A percentile compares a stretch with the other conserved stretches of the same genome.
phyloP scores from a whole-genome alignment of 2,888 invertebrate species.

The Lissonota sp. region DNA sequence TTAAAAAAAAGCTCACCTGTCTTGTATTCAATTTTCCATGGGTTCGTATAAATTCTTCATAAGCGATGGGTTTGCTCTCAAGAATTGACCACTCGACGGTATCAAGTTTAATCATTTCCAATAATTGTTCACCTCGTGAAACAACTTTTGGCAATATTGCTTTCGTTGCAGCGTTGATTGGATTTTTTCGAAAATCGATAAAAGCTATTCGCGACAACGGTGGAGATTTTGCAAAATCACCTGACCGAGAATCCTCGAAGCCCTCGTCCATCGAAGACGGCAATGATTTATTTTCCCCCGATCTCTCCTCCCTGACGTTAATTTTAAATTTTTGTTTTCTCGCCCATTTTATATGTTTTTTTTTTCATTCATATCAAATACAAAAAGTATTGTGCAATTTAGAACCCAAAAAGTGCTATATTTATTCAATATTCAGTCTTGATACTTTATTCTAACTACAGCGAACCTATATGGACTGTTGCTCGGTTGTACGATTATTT shows the following conservation, averaged over 20 bases:
- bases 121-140: conserved; percentile 79
- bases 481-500: conserved; percentile 69
- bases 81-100: conserved; percentile 87
- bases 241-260: conserved; percentile 85
- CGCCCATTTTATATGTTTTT: neutral
- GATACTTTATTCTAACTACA: conserved; percentile 72
- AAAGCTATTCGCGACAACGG: conserved; percentile 74
- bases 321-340: conserved; percentile 1
- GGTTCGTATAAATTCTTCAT: conserved; percentile 89
- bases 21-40: conserved; percentile 88
- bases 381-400: too few relatives aligned
- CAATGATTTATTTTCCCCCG: conserved; percentile 77
- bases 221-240: conserved; percentile 80
- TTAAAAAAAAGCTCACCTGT: conserved; percentile 84
- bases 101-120: conserved; percentile 90
- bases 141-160: conserved; percentile 71
- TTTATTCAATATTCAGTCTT: conserved; percentile 71
- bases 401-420: conserved; percentile 19
- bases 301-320: conserved; percentile 76
- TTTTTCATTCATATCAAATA: conserved; percentile 27
- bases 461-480: conserved; percentile 77
- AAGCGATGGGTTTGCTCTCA: conserved; percentile 89
- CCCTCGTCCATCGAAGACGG: conserved; percentile 85
- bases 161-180: conserved; percentile 76
- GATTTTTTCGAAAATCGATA: conserved; percentile 72